A percentile compares a stretch with the other conserved stretches of the same genome.
Conservation (phyloP, 2,888 invertebrate species). For the Andrena dorsata region DNA sequence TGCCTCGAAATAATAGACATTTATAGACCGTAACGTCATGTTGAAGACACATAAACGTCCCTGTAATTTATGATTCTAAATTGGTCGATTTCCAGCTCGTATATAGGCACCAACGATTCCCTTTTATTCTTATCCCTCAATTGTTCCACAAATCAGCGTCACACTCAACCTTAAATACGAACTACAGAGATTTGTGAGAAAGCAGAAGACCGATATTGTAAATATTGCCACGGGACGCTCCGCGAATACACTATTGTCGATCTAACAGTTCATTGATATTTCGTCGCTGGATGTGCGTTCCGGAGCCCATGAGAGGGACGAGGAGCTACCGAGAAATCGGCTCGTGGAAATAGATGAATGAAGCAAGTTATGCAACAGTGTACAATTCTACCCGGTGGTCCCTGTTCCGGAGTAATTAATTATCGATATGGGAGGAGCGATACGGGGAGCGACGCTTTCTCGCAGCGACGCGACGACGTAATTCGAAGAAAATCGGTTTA, state of each 20-base stretch:
- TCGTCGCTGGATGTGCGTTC: no score
- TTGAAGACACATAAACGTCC: constrained; percentile 53
- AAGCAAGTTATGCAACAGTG: constrained; percentile 12
- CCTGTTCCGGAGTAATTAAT: constrained; percentile 17
- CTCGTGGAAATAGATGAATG: neutral
- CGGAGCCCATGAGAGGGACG: no score
- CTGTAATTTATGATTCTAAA: constrained; percentile 56
- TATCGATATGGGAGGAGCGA: constrained; percentile 3
- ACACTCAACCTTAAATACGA: no score
- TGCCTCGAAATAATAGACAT: constrained; percentile 60
- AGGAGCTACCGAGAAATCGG: neutral
- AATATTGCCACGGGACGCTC: no score
- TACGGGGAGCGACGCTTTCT: constrained; percentile 19
- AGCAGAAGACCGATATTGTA: no score
- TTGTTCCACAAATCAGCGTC: no score
- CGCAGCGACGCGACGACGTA: constrained; percentile 37
- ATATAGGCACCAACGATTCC: neutral
- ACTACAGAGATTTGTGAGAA: no score
- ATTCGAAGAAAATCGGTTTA: constrained; percentile 53
- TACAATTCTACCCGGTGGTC: neutral
- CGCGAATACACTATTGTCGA: no score
- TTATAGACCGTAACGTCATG: constrained; percentile 63
- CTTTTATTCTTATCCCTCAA: neutral
- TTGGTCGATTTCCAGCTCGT: constrained; percentile 16
- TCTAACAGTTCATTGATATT: no score